Evolutionary conservation across 2,888 invertebrate genomes (phyloP).

Genomic region (Oxyteleia sp.): DNA sequence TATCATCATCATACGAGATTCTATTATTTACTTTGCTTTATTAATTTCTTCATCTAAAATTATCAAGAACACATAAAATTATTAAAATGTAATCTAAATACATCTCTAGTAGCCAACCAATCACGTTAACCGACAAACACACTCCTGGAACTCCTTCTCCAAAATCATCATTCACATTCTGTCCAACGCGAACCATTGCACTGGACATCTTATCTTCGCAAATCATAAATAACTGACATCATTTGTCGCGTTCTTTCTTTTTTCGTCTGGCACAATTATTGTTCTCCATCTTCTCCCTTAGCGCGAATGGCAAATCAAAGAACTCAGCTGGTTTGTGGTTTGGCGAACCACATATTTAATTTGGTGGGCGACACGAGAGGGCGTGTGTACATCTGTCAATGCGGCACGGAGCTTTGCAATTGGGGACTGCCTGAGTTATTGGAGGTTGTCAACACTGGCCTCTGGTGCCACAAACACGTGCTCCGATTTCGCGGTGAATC

Average conservation of each 20-base stretch:
- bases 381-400: conserved; percentile 86
- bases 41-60: too few relatives aligned
- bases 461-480: conserved; percentile 85
- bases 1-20: too few relatives aligned
- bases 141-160: background rate
- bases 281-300: conserved; percentile 68
- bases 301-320: conserved; percentile 70
- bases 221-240: conserved; percentile 51
- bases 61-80: too few relatives aligned
- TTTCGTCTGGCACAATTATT: conserved; percentile 55
- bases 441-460: conserved; percentile 82
- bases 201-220: conserved; percentile 62
- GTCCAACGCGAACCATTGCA: conserved; percentile 37
- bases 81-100: too few relatives aligned
- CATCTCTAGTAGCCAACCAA: too few relatives aligned
- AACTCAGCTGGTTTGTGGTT: conserved; percentile 66
- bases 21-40: too few relatives aligned
- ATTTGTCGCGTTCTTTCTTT: conserved; percentile 58
- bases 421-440: conserved; percentile 83
- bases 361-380: conserved; percentile 82
- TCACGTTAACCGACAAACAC: too few relatives aligned
- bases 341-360: conserved; percentile 82
- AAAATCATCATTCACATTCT: conserved; percentile 1
- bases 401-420: conserved; percentile 81
- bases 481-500: conserved; percentile 84